Evolutionary conservation across 1,140 invertebrate genomes (phyloP).

Genomic region (Drusus annulatus): DNA sequence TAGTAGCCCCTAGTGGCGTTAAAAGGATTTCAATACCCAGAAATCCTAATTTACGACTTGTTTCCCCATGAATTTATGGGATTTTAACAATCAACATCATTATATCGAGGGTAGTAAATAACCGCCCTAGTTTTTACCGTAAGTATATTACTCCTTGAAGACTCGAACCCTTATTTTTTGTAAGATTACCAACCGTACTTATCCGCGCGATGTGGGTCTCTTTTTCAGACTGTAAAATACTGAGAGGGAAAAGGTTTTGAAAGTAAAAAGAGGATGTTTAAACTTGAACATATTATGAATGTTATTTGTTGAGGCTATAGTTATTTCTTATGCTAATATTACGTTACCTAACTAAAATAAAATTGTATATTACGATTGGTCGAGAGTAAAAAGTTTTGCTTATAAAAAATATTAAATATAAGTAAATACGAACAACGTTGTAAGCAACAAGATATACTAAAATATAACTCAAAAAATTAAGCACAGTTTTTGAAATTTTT

Average conservation of each 20-base stretch:
- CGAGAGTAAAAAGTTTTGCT: too few species aligned
- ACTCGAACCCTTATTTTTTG: background rate
- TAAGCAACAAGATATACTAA: too few species aligned
- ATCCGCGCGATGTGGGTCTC: background rate
- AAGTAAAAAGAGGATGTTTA: background rate
- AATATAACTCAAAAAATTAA: too few species aligned
- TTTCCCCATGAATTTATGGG: slow-evolving; percentile 34
- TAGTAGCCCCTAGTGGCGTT: slow-evolving; percentile 15
- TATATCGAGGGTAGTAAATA: background rate
- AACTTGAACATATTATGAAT: background rate
- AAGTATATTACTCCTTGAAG: too few species aligned
- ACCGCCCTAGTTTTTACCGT: background rate
- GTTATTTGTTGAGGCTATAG: too few species aligned
- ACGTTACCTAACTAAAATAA: too few species aligned
- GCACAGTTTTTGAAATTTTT: too few species aligned
- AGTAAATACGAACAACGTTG: too few species aligned
- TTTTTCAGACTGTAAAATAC: background rate
- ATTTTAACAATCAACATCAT: background rate
- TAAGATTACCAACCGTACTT: background rate
- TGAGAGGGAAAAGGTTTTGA: background rate
- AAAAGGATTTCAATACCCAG: slow-evolving; percentile 45
- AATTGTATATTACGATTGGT: too few species aligned
- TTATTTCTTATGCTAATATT: too few species aligned
- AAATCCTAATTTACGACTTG: slow-evolving; percentile 44
- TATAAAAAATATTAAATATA: too few species aligned